A percentile compares a stretch with the other conserved stretches of the same genome.
These are phyloP conservation scores for Tretioscincus oriximinensis DNA, from an alignment of 2,113 vertebrate species.

Conservation along the genomic window DNA sequence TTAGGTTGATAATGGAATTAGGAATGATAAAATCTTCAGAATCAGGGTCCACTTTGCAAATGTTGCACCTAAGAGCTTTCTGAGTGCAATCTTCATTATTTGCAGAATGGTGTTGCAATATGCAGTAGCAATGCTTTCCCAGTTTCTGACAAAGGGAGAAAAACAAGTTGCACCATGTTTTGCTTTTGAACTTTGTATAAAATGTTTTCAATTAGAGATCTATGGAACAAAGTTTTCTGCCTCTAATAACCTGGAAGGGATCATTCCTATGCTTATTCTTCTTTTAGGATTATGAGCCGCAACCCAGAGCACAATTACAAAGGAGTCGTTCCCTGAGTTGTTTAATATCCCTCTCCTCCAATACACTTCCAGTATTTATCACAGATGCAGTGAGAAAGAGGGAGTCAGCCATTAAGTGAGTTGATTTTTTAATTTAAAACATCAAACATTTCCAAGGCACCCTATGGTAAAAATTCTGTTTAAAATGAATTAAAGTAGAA, in stretches of 20 bases:
- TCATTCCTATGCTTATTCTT: constrained; percentile 4
- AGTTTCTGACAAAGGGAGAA: background rate
- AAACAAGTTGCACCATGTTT: background rate
- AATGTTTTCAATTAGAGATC: background rate
- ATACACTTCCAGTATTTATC: constrained; percentile 89
- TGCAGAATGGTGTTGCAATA: background rate
- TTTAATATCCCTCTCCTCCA: constrained; percentile 82
- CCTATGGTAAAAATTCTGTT: too few species aligned
- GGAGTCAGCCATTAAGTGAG: constrained; percentile 83
- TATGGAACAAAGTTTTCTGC: background rate
- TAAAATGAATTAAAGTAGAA: too few species aligned
- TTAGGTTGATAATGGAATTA: too few species aligned
- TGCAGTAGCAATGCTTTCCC: background rate
- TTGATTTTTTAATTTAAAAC: background rate
- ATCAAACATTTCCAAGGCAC: too few species aligned
- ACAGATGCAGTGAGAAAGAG: constrained; percentile 87
- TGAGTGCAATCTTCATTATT: too few species aligned
- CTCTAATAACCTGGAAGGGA: background rate
- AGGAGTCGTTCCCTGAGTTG: constrained; percentile 79
- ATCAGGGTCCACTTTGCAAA: too few species aligned
- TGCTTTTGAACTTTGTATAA: background rate
- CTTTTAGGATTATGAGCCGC: constrained; percentile 66
- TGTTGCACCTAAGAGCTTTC: too few species aligned
- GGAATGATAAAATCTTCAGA: too few species aligned
- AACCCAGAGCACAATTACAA: constrained; percentile 56